Evolutionary conservation across 2,113 vertebrate genomes (phyloP), one percentile per base, ranked within the genome.

Genomic region (Chionomys nivalis): DNA sequence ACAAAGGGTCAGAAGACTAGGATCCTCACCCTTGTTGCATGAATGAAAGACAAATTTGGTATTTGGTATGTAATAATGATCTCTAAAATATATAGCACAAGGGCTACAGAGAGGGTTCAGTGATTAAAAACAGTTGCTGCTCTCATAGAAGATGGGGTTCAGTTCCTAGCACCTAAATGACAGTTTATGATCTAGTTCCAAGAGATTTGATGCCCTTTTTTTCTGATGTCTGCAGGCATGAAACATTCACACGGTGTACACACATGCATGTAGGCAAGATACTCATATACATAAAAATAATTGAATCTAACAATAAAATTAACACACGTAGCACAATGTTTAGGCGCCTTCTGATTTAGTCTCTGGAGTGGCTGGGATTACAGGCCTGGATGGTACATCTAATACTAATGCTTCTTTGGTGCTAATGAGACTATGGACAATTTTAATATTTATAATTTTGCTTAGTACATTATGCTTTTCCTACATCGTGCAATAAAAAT

Each of bases 401-500:
- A 61, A 47, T 73, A 28, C 47, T 95, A 93, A 11, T 91, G 61
- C 39, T 93, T 55, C 91, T 95, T 96, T 91, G 65, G 95, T 8
- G 14, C 5, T 61, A 33, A 75, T 72, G 75, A 95, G 73, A 85
- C 83, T 89, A 90, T 16, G 63, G 75, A 21, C 94, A 70, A 79
- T 95, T 91, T 93, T 91, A 75, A 92, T 87, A 93, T 85, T 86
- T 28, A 87, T 65, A 85, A 83, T 66, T 87, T 94, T 85, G 8
- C 52, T 97, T 73, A 78, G 58, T 76, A n/a, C 70, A 52, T 49
- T 95, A 42, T 86, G 16, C 89, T 76, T 97, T 97, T 96, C 72
- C 85, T 96, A 78, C 14, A 68, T 49, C 55, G 42, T 91, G 21
- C 93, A 85, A 91, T 87, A 82, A 79, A 66, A 96, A 92, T 95